Conservation (phyloP, 2,888 invertebrate genomes). For the Hoplodrina ambigua region DNA sequence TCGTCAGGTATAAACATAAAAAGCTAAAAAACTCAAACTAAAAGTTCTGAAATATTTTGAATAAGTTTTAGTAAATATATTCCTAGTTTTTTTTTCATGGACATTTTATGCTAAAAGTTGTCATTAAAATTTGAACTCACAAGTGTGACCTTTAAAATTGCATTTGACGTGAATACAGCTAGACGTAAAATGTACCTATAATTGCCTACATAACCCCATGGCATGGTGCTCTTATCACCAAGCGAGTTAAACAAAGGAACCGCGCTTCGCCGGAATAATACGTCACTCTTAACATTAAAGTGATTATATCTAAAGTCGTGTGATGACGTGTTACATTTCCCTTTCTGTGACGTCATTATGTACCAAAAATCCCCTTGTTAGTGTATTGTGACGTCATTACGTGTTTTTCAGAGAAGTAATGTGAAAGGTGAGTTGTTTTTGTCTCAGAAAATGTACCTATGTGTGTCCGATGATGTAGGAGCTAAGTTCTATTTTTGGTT, state of each 20-base stretch:
- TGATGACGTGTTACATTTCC: conserved; percentile 24
- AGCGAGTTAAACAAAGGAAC: conserved; percentile 20
- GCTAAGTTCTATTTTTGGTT: background rate
- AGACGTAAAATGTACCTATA: background rate
- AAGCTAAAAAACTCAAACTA: too few species aligned
- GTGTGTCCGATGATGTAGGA: too few species aligned
- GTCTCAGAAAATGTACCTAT: background rate
- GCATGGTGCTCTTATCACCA: conserved; percentile 10
- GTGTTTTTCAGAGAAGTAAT: background rate
- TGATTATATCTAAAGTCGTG: conserved; percentile 42
- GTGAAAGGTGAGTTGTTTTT: background rate
- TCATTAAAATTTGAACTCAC: background rate
- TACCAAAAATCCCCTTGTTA: background rate
- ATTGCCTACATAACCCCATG: background rate
- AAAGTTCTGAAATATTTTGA: too few species aligned
- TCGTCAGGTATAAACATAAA: too few species aligned
- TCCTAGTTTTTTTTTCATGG: too few species aligned
- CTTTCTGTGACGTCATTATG: conserved; percentile 22
- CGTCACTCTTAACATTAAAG: conserved; percentile 28
- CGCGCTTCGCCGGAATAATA: conserved; percentile 15
- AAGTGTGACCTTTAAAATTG: background rate
- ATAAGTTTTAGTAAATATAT: too few species aligned
- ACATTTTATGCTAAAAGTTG: too few species aligned
- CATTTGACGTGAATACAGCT: background rate
- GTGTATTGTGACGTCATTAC: conserved; percentile 7